A percentile compares a stretch with the other conserved stretches of the same genome.
Evolutionary conservation across 2,113 vertebrate genomes (phyloP).

Genomic region (Propithecus coquereli): DNA sequence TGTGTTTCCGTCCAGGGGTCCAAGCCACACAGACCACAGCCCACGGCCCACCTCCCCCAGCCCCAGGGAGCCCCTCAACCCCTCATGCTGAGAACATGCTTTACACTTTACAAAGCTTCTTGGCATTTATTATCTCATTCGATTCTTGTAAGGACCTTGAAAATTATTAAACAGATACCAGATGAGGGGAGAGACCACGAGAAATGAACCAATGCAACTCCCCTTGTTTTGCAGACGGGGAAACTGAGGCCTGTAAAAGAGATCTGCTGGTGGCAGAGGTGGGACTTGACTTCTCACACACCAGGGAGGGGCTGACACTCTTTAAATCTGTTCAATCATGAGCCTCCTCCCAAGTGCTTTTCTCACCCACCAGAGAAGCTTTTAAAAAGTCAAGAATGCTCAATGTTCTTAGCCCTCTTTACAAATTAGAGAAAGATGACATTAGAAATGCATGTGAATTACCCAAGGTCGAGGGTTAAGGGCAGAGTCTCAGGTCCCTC

Average conservation of each 20-base stretch:
- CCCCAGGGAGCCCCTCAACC: background rate
- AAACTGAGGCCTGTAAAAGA: background rate
- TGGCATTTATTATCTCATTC: background rate
- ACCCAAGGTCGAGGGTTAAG: background rate
- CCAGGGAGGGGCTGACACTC: background rate
- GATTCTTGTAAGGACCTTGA: background rate
- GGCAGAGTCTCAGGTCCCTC: background rate
- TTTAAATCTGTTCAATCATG: background rate
- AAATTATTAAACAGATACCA: background rate
- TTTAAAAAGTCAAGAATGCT: background rate
- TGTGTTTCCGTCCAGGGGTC: background rate
- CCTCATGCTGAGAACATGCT: background rate
- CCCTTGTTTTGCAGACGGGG: background rate
- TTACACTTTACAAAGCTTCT: background rate
- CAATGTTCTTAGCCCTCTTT: background rate
- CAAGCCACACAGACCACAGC: background rate
- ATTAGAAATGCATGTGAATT: background rate
- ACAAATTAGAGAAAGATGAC: background rate
- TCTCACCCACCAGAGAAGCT: background rate
- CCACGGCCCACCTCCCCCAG: background rate
- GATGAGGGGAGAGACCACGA: background rate
- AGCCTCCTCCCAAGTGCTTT: background rate
- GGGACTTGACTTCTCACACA: background rate
- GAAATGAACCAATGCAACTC: background rate
- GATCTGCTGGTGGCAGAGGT: background rate